A percentile compares a stretch with the other conserved stretches of the same genome.
Conservation (phyloP, 2,797 vertebrate species). For the Borostomias antarcticus region DNA sequence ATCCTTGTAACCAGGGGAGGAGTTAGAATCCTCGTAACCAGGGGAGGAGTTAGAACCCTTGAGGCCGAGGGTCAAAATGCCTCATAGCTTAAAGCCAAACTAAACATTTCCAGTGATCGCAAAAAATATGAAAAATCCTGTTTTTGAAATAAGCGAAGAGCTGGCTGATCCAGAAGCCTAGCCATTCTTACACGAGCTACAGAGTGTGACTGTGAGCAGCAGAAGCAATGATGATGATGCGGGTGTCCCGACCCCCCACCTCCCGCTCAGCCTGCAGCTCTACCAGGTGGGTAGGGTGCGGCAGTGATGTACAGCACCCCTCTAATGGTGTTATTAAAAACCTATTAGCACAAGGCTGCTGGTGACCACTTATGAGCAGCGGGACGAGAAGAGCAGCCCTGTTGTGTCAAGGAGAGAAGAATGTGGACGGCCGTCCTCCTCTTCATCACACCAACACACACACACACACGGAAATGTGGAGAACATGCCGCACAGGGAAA, state of each 20-base stretch:
- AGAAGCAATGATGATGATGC: constrained; percentile 53
- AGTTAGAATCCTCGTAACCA: no score
- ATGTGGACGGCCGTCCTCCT: neutral
- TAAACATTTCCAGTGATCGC: no score
- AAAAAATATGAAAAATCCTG: no score
- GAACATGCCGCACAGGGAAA: neutral
- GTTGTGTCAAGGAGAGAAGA: neutral
- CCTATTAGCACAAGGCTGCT: constrained; percentile 70
- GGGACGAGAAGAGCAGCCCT: constrained; percentile 33
- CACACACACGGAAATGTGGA: neutral
- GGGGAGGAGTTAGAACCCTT: no score
- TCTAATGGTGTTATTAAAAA: constrained; percentile 81
- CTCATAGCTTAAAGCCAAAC: no score
- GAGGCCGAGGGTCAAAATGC: no score
- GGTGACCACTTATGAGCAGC: constrained; percentile 57
- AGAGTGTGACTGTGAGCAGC: neutral
- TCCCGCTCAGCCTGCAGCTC: constrained; percentile 56
- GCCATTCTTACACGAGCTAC: no score
- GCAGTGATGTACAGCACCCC: constrained; percentile 70
- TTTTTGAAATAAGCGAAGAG: no score
- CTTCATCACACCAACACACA: neutral
- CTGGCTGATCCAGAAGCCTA: no score
- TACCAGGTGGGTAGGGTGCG: constrained; percentile 66
- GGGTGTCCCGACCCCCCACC: constrained; percentile 39
- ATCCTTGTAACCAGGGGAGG: no score